These are phyloP conservation scores for Ceyx margarethae DNA, from an alignment of 2,113 vertebrate species.

Conservation along the genomic window DNA sequence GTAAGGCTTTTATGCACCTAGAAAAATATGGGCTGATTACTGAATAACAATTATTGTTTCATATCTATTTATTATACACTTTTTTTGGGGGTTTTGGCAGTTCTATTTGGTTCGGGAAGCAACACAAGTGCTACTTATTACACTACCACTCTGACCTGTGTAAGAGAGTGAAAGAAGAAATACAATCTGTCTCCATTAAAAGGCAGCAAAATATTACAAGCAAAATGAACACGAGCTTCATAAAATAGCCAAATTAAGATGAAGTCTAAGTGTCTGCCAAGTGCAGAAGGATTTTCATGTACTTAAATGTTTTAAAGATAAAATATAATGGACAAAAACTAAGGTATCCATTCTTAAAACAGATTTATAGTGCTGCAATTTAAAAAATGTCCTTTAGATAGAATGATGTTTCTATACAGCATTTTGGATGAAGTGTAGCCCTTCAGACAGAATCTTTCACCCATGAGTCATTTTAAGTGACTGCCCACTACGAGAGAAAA, in stretches of 20 bases:
- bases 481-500: neutral
- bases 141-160: neutral
- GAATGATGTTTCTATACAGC: neutral
- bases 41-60: neutral
- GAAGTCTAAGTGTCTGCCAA: slow-evolving; percentile 16
- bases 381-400: neutral
- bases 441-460: neutral
- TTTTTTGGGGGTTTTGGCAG: too few species aligned
- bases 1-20: neutral
- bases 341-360: slow-evolving; percentile 8
- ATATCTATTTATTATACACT: neutral
- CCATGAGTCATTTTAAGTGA: neutral
- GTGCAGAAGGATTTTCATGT: neutral
- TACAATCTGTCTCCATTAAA: slow-evolving; percentile 23
- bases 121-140: neutral
- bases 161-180: neutral
- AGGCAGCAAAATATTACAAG: slow-evolving; percentile 15
- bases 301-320: slow-evolving; percentile 27
- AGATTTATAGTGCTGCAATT: slow-evolving; percentile 5
- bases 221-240: slow-evolving; percentile 37
- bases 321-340: neutral
- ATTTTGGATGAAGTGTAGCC: neutral
- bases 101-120: too few species aligned
- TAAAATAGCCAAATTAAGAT: slow-evolving; percentile 6
- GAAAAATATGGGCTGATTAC: neutral